Base-by-base conservation (phyloP, 2,797 vertebrate genomes). In the Argyrosomus regius region DNA sequence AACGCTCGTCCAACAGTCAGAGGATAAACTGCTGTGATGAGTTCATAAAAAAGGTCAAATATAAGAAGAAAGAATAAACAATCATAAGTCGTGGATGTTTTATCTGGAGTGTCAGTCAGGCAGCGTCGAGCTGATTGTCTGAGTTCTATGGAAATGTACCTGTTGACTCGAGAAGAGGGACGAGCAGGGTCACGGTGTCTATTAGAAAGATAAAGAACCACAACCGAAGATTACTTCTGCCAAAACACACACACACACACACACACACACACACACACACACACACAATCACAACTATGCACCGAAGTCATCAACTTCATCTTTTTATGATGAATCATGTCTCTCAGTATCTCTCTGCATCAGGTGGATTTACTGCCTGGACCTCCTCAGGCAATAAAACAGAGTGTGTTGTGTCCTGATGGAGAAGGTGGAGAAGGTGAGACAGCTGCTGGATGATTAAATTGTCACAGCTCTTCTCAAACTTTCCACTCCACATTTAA, bases 401-500 rank as follows among this genome's bases (percentile, higher is more conserved):
- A 45, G 20, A 14, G 24, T 59, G 7, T 58, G 6, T 12, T 26
- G 16, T n/a, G 6, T 49, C 11, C 53, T 70, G 45, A 49, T 71
- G 75, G 53, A 52, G 2, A 17, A 24, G 56, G 56, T n/a, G 77
- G 35, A 39, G 35, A 9, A 2, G 46, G 39, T 0, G 20, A 46
- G n/a, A 26, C 24, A 46, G 77, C 77, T 48, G 70, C 28, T 2
- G 57, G 6, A 43, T 71, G 60, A 75, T 70, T 53, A 26, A 53
- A 80, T 46, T 48, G 59, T 71, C 71, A 53, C 46, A 58, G 65
- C 65, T 70, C 70, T 5, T 22, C 28, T 61, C 64, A 64, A 52
- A 70, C 46, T 73, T 67, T 72, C 35, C 24, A 18, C 61, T 50
- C 3, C 39, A 45, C 4, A 26, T 73, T 61, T 61, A 56, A 57